Evolutionary conservation across 2,113 vertebrate genomes (phyloP), one percentile per base, ranked within the genome.

Genomic region (Callipepla californica): DNA sequence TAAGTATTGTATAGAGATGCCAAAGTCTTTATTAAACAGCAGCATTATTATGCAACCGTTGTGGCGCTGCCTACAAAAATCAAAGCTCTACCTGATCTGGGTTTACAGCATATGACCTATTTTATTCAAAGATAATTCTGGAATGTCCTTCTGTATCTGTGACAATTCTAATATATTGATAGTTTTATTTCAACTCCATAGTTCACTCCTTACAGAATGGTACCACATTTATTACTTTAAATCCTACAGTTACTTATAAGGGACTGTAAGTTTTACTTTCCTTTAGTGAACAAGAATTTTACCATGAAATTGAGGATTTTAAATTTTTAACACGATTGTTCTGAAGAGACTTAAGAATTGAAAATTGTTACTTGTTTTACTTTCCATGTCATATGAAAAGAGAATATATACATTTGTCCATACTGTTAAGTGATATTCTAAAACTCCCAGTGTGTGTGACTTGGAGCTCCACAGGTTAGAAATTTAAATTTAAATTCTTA

Each of bases 101-200:
- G 45, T 36, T 92, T 76, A 89, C 47, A 95, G 81, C 74, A 94
- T 77, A 73, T 80, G 59, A 69, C 91, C 96, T 95, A 96, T 69
- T 96, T 97, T 94, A 96, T 92, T 93, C 89, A 94, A 96, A 95
- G 12, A 6, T 82, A 92, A 57, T 42, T 57, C 53, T 76, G 66
- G 87, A 96, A 95, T 74, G 67, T 68, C 36, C 26, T n/a, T 74
- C 84, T 75, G 47, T 59, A 90, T 88, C 65, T 87, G 32, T 75
- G 40, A 93, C 38, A 75, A 66, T 73, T 19, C 6, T 30, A 14
- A 72, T 38, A 26, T 76, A 15, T 53, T 68, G 76, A 47, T 16
- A 74, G 30, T 40, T 25, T 68, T 16, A 9, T 8, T 70, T 8
- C 7, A 91, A 26, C 61, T 91, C 55, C 30, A 48, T 10, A 66